phyloP scores from a whole-genome alignment of 2,888 invertebrate genomes.

The Tineola bisselliella region DNA sequence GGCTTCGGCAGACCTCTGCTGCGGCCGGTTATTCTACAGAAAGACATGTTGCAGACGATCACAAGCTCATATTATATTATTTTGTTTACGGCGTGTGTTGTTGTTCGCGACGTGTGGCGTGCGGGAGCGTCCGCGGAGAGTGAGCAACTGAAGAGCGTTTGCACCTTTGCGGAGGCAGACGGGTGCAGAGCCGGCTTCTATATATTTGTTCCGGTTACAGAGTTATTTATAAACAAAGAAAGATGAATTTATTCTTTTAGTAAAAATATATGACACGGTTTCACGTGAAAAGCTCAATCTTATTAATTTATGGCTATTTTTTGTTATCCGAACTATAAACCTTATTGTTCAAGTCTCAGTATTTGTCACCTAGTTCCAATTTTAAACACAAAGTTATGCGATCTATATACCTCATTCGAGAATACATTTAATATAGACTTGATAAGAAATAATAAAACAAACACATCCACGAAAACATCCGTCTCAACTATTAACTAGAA shows the following conservation, averaged over 20 bases:
- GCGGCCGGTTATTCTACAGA: slow-evolving; percentile 83
- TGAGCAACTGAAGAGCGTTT: slow-evolving; percentile 19
- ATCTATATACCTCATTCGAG: no score
- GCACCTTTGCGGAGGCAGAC: slow-evolving; percentile 56
- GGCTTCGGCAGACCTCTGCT: slow-evolving; percentile 83
- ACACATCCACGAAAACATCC: neutral
- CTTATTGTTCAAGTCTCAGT: neutral
- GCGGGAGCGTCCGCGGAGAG: neutral
- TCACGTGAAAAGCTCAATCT: slow-evolving; percentile 35
- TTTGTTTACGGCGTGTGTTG: neutral
- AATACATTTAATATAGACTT: no score
- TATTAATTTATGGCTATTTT: slow-evolving; percentile 1
- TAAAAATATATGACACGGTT: slow-evolving; percentile 58
- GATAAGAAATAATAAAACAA: neutral
- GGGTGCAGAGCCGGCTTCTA: slow-evolving; percentile 41
- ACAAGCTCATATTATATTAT: neutral
- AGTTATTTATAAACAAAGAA: slow-evolving; percentile 62
- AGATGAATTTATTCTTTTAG: slow-evolving; percentile 50
- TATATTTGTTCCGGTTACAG: slow-evolving; percentile 58
- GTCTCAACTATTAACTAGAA: neutral
- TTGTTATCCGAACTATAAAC: neutral
- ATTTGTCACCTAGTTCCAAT: no score
- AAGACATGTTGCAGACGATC: slow-evolving; percentile 63
- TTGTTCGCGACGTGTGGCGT: neutral
- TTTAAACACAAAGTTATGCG: no score